These are phyloP conservation scores for Drosophila rhopaloa DNA, from an alignment of 1,140 invertebrate genomes.

Conservation along the genomic window DNA sequence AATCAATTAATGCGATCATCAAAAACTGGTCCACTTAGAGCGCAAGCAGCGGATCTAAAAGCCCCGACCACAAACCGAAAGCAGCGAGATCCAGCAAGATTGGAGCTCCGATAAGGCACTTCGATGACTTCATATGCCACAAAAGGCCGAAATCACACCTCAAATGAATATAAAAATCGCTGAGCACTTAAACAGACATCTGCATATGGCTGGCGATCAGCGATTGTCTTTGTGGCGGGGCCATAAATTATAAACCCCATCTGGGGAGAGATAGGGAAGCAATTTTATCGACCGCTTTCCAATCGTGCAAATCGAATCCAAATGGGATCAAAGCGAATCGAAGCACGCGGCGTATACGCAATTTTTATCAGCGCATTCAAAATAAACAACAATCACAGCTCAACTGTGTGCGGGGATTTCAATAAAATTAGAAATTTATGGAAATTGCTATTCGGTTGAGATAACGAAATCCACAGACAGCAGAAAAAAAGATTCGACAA, in stretches of 20 bases:
- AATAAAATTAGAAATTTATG: conserved; percentile 83
- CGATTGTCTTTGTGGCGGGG: conserved; percentile 24
- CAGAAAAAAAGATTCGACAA: conserved; percentile 28
- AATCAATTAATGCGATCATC: conserved; percentile 72
- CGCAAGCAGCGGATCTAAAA: conserved; percentile 30
- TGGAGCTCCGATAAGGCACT: conserved; percentile 35
- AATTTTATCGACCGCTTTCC: conserved; percentile 31
- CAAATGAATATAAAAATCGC: conserved; percentile 73
- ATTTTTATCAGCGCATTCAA: conserved; percentile 59
- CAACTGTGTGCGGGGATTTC: conserved; percentile 54
- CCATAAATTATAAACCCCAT: conserved; percentile 67
- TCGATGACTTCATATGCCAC: conserved; percentile 74
- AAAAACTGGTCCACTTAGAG: conserved; percentile 74
- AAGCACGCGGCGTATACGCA: conserved; percentile 66
- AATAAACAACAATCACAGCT: conserved; percentile 31
- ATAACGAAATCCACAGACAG: conserved; percentile 55
- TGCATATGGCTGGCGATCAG: conserved; percentile 57
- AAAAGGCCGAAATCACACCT: conserved; percentile 72
- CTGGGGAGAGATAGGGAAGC: conserved; percentile 40
- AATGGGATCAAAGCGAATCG: conserved; percentile 25
- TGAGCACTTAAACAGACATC: conserved; percentile 68
- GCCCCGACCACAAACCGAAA: conserved; percentile 15
- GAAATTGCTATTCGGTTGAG: conserved; percentile 67
- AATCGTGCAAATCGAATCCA: conserved; percentile 32
- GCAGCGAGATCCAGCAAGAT: conserved; percentile 30